Base-by-base conservation (phyloP, 2,888 invertebrate genomes). In the Drosophila stalkeri region DNA sequence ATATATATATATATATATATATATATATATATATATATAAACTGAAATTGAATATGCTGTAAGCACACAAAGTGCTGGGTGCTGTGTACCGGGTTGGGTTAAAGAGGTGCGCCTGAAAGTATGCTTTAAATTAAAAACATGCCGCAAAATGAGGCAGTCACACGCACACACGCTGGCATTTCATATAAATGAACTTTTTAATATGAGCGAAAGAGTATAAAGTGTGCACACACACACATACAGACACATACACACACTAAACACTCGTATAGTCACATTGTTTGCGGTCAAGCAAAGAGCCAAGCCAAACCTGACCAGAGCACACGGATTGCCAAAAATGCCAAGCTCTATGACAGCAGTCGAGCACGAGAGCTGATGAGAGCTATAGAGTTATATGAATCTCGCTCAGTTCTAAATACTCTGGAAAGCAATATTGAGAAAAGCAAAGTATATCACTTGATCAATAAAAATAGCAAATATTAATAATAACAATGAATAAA, bases 61-160 rank as follows among this genome's bases (percentile, higher is more conserved):
- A 44, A 66, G 23, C 54, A 37, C 69, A 64, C 68, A 66, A 51
- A 18, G 27, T 33, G 44, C 20, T n/a, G 8, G 35, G 14, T 1
- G 20, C 18, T 27, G 14, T 16, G 37, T 14, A 14, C 16, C 14
- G 18, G 3, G 39, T 14, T 27, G 35, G 51, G 35, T 41, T 16
- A 14, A 31, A 33, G 33, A 54, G 55, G 55, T 68, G 75, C 59
- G 77, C 77, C 67, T 43, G 65, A 46, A 72, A 56, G 69, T 65
- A 71, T 74, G 75, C 70, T 76, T 81, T 72, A 80, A 77, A 81
- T 79, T 77, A 82, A 82, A 82, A 81, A 81, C 74, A 49, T 73
- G 67, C 77, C 54, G 44, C 71, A 75, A 77, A 82, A 84, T 75
- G 79, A 75, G 83, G 31, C 61, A 74, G 64, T 47, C 69, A 61